A percentile compares a stretch with the other conserved stretches of the same genome.
Conservation (phyloP, 2,888 invertebrate genomes). For the Hofmannophila pseudospretella region DNA sequence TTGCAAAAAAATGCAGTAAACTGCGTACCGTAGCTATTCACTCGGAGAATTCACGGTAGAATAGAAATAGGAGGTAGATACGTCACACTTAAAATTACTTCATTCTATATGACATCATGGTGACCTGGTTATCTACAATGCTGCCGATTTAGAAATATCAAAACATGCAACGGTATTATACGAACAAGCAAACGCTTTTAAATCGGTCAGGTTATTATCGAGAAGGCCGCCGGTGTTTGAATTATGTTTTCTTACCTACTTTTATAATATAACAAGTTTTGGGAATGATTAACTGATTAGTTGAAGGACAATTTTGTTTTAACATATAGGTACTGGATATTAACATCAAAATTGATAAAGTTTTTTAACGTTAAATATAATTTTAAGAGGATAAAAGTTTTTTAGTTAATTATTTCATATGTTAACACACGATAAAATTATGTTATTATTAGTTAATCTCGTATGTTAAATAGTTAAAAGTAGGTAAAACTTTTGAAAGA, state of each 20-base stretch:
- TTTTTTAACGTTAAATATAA: too few relatives aligned
- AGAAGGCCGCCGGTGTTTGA: slow-evolving; percentile 28
- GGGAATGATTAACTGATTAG: neutral
- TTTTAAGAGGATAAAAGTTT: too few relatives aligned
- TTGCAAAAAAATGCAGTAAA: neutral
- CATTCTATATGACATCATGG: slow-evolving; percentile 65
- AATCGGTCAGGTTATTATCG: slow-evolving; percentile 28
- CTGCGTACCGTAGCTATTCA: neutral
- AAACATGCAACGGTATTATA: slow-evolving; percentile 24
- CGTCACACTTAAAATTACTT: slow-evolving; percentile 71
- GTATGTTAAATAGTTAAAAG: too few relatives aligned
- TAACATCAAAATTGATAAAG: too few relatives aligned
- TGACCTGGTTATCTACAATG: slow-evolving; percentile 53
- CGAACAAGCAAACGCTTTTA: slow-evolving; percentile 14
- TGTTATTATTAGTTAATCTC: too few relatives aligned
- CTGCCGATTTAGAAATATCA: slow-evolving; percentile 29
- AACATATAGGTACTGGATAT: too few relatives aligned
- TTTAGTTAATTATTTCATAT: too few relatives aligned
- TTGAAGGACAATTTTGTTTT: neutral
- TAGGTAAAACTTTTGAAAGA: too few relatives aligned
- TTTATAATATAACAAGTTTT: neutral
- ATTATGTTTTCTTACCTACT: slow-evolving; percentile 21
- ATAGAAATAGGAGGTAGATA: slow-evolving; percentile 30
- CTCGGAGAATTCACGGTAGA: slow-evolving; percentile 39
- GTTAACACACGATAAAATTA: too few relatives aligned